Evolutionary conservation across 1,140 invertebrate genomes (phyloP), one percentile per base, ranked within the genome.

Genomic region (Cardiocondyla obscurior): DNA sequence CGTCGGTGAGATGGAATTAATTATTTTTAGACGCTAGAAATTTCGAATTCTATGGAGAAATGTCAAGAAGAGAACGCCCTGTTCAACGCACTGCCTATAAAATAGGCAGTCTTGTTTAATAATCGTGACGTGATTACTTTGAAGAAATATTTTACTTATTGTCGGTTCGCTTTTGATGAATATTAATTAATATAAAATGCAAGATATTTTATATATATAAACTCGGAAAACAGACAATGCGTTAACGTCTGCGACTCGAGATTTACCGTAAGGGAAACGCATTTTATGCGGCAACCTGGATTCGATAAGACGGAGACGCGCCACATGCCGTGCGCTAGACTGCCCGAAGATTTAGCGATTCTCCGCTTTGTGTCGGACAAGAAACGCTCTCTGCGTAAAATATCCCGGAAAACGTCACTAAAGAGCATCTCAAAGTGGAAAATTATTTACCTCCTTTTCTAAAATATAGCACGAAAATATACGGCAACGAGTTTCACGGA

Each of bases 171-270:
- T n/a, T n/a, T n/a, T n/a, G n/a, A n/a, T n/a, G n/a, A n/a, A n/a
- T n/a, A n/a, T n/a, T n/a, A n/a, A n/a, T n/a, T n/a, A 30, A 57
- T 2, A 51, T 30, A 58, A 30, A 57, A 51, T n/a, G n/a, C n/a
- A n/a, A n/a, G n/a, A n/a, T n/a, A n/a, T n/a, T n/a, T n/a, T n/a
- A n/a, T n/a, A n/a, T n/a, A n/a, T n/a, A n/a, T n/a, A 33, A 58
- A 33, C 28, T 36, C n/a, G n/a, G 6, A n/a, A n/a, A 6, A n/a
- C 10, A 53, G 30, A 22, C 28, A 58, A 58, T 36, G 30, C 7
- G 30, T 42, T 39, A 39, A 83, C 62, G 51, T 46, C 39, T 22
- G 55, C 46, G 69, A 8, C 28, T 72, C 53, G 65, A 85, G 81
- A 70, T 65, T 85, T 49, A 53, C 25, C 10, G 12, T 55, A 81